These are phyloP conservation scores for Coregonus ussuriensis DNA, from an alignment of 2,797 vertebrate genomes.

Conservation along the genomic window DNA sequence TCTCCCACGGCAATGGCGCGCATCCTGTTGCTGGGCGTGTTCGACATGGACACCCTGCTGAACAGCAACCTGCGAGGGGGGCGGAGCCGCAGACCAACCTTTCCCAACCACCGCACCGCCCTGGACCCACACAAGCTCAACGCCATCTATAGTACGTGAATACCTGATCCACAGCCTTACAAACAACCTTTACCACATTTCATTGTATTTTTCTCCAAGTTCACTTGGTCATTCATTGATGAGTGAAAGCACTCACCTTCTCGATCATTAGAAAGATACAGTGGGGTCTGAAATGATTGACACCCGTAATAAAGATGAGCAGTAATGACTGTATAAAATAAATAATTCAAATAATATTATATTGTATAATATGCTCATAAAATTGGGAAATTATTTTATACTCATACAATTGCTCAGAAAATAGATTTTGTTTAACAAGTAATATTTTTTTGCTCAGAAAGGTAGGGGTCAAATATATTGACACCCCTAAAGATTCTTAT, in stretches of 20 bases:
- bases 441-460: too few relatives aligned
- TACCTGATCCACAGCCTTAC: background rate
- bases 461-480: too few relatives aligned
- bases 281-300: too few relatives aligned
- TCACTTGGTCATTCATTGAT: slow-evolving; percentile 10
- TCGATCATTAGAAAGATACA: background rate
- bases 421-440: too few relatives aligned
- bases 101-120: slow-evolving; percentile 56
- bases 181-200: background rate
- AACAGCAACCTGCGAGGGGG: slow-evolving; percentile 67
- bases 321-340: too few relatives aligned
- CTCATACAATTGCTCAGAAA: too few relatives aligned
- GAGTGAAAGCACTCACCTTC: background rate
- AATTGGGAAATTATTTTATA: too few relatives aligned
- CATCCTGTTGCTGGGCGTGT: slow-evolving; percentile 62
- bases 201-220: background rate
- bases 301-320: too few relatives aligned
- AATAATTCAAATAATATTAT: too few relatives aligned
- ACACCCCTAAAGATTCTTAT: too few relatives aligned
- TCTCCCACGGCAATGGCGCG: slow-evolving; percentile 68
- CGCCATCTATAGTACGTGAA: slow-evolving; percentile 64
- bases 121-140: slow-evolving; percentile 63
- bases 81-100: slow-evolving; percentile 60
- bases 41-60: slow-evolving; percentile 69
- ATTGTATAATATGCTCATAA: too few relatives aligned